A percentile compares a stretch with the other conserved stretches of the same genome.
Evolutionary conservation across 2,888 invertebrate species (phyloP).

Genomic region (Philereme vetulata): DNA sequence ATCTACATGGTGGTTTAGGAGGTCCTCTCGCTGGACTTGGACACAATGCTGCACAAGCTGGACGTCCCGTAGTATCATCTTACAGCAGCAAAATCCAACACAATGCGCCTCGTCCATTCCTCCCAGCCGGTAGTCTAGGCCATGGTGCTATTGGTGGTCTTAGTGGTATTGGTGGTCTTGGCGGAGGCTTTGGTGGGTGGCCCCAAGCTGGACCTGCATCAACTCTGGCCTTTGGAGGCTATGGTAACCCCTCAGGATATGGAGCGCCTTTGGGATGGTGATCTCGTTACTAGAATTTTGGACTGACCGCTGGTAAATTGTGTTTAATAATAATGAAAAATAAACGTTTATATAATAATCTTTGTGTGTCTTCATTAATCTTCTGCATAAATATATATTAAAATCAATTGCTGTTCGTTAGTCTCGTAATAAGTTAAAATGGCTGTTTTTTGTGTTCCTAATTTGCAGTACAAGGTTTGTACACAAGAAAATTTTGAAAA

Average conservation of each 20-base stretch:
- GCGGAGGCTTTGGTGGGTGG: conserved; percentile 31
- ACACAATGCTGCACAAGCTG: conserved; percentile 24
- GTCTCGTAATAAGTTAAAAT: too few relatives aligned
- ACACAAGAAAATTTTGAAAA: too few relatives aligned
- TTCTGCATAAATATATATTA: background rate
- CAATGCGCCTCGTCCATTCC: conserved; percentile 36
- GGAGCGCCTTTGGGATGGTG: conserved; percentile 38
- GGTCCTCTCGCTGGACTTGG: conserved; percentile 31
- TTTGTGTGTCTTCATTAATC: background rate
- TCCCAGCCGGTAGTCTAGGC: conserved; percentile 17
- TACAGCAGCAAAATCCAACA: conserved; percentile 39
- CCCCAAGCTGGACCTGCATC: conserved; percentile 31
- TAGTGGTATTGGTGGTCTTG: conserved; percentile 23
- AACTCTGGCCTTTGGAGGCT: conserved; percentile 30
- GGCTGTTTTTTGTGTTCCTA: too few relatives aligned
- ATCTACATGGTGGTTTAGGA: conserved; percentile 25
- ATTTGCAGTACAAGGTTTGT: too few relatives aligned
- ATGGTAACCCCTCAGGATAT: conserved; percentile 26
- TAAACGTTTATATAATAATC: background rate
- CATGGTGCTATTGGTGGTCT: conserved; percentile 28
- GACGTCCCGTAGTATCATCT: conserved; percentile 35
- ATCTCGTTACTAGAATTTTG: conserved; percentile 21
- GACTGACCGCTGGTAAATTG: conserved; percentile 29
- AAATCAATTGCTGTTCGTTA: too few relatives aligned
- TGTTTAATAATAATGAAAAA: conserved; percentile 13